A percentile compares a stretch with the other conserved stretches of the same genome.
Conservation (phyloP, 2,113 vertebrate genomes). For the Amazona vittata region DNA sequence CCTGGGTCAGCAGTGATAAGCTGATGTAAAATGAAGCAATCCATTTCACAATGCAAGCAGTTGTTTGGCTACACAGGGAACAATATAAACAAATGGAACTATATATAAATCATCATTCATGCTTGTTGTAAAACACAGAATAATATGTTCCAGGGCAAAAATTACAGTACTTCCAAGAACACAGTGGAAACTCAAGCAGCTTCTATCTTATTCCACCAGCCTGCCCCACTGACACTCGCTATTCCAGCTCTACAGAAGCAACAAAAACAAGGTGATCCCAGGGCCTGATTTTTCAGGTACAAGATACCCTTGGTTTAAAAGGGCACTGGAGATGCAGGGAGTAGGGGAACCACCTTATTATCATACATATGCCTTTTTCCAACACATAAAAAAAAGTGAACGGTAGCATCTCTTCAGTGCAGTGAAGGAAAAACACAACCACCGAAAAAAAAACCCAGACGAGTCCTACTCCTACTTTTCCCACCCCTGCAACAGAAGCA, state of each 20-base stretch:
- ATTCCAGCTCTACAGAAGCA: not conserved
- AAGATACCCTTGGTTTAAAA: not conserved
- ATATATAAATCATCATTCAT: not conserved
- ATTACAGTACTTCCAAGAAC: not conserved
- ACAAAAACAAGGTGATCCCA: not conserved
- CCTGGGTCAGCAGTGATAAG: not conserved
- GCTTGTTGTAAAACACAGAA: not conserved
- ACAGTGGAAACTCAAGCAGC: not conserved
- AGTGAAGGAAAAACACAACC: accelerated
- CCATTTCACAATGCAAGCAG: not conserved
- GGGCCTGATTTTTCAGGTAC: not conserved
- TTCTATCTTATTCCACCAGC: not conserved
- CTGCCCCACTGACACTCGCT: not conserved
- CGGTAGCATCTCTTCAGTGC: not conserved
- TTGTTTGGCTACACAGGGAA: not conserved
- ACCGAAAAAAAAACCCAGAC: accelerated
- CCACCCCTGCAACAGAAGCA: not conserved
- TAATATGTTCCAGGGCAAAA: not conserved
- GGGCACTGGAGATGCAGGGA: accelerated
- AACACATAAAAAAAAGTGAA: not conserved
- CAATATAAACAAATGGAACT: not conserved
- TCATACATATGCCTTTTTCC: accelerated
- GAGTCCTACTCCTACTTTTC: not conserved
- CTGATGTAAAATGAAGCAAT: not conserved
- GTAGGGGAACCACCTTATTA: accelerated